Evolutionary conservation across 2,888 invertebrate genomes (phyloP), one percentile per base, ranked within the genome.

Genomic region (Spilosoma lubricipeda): DNA sequence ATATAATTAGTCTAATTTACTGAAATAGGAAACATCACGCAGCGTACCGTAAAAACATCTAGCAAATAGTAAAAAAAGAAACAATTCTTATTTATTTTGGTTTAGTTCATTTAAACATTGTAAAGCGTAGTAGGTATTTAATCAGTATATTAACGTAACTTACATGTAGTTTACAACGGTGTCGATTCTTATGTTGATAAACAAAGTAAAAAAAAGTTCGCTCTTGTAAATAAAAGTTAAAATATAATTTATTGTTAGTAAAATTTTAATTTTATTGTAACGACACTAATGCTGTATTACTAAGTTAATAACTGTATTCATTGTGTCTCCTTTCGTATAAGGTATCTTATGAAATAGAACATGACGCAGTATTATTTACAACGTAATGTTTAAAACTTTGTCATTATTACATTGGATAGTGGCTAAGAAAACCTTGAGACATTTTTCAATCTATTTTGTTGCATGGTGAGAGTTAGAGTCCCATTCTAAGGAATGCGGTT

Each of bases 331-430:
- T 63, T 59, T 59, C 20, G 27, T 20, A 20, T n/a, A 20, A n/a
- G 52, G n/a, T 5, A 30, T 9, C 9, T 13, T 23, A 23, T 48
- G 45, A 67, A 67, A 13, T 48, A 67, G 67, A 67, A 33, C 67
- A 48, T 67, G 33, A 48, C 67, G 13, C 33, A 33, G 48, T 67
- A 67, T 67, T 23, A 33, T 11, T 67, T 67, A 67, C 67, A 67
- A 67, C 23, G 18, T 30, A 63, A 15, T 30, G 4, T 27, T 15
- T n/a, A n/a, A 27, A 27, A 27, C 42, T 5, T 39, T 27, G 27
- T 8, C 45, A 11, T 45, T 9, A 18, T 8, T 4, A 66, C n/a
- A 3, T 42, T 27, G 18, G 39, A 27, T 67, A 42, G 18, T 67
- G 42, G 27, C 45, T n/a, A 18, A 67, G 30, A 67, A 20, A 67